A percentile compares a stretch with the other conserved stretches of the same genome.
phyloP scores from a whole-genome alignment of 2,113 vertebrate genomes.

The Equus quagga region DNA sequence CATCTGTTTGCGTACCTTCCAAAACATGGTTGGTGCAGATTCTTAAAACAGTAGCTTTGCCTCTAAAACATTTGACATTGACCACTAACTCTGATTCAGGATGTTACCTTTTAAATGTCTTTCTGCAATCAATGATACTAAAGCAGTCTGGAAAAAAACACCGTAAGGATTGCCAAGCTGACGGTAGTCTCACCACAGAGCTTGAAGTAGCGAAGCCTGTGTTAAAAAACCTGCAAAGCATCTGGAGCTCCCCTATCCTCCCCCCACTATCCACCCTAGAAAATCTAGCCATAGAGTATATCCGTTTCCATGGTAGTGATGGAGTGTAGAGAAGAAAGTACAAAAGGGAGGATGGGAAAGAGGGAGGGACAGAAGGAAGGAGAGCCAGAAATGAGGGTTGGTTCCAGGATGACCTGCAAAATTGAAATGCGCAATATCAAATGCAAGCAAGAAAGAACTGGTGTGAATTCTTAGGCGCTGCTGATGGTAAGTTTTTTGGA shows the following conservation, averaged over 20 bases:
- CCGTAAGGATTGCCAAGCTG: background rate
- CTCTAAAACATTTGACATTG: constrained; percentile 57
- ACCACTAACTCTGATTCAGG: constrained; percentile 64
- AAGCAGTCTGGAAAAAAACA: constrained; percentile 41
- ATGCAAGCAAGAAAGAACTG: background rate
- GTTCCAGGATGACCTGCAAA: constrained; percentile 72
- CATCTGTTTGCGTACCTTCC: constrained; percentile 78
- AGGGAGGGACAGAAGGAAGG: background rate
- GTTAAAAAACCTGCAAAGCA: background rate
- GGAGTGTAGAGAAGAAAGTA: background rate
- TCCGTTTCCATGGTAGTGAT: background rate
- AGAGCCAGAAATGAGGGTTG: background rate
- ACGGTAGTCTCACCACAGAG: background rate
- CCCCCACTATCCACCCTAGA: background rate
- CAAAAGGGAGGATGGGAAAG: background rate
- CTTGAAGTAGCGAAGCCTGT: background rate
- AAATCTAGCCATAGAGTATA: background rate
- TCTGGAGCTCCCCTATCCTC: background rate
- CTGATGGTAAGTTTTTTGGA: background rate
- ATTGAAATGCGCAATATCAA: background rate
- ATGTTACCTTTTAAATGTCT: constrained; percentile 62
- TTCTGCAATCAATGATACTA: constrained; percentile 40
- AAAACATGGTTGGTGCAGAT: constrained; percentile 47
- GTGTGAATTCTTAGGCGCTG: background rate
- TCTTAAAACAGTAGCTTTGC: constrained; percentile 60